Evolutionary conservation across 2,113 vertebrate genomes (phyloP).

Genomic region (Gadus macrocephalus): DNA sequence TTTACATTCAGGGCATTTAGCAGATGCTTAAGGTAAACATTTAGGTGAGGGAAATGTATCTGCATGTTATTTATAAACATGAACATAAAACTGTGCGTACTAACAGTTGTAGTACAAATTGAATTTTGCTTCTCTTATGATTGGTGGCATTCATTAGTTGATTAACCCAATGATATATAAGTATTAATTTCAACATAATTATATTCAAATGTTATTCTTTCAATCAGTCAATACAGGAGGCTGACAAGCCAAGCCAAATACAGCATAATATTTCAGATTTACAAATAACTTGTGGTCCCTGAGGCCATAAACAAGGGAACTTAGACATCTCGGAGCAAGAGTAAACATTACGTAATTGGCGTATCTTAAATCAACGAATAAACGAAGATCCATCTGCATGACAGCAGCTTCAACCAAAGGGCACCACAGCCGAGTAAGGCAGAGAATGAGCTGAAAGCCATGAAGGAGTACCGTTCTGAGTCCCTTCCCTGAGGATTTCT

Average conservation of each 20-base stretch:
- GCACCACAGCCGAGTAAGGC: slow-evolving; percentile 50
- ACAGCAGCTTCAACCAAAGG: slow-evolving; percentile 44
- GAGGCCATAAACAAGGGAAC: slow-evolving; percentile 57
- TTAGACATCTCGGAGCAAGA: slow-evolving; percentile 42
- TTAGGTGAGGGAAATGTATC: too few relatives aligned
- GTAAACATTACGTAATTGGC: slow-evolving; percentile 40
- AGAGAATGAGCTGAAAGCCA: slow-evolving; percentile 55
- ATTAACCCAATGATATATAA: too few relatives aligned
- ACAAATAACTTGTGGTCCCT: slow-evolving; percentile 42
- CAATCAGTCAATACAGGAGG: too few relatives aligned
- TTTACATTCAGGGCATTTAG: too few relatives aligned
- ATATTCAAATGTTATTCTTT: too few relatives aligned
- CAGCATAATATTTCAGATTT: slow-evolving; percentile 21
- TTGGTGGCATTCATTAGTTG: too few relatives aligned
- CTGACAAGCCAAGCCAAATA: slow-evolving; percentile 2
- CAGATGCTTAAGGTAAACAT: too few relatives aligned
- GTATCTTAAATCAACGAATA: slow-evolving; percentile 20
- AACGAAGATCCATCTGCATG: background rate
- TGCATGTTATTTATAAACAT: too few relatives aligned
- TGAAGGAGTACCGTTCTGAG: slow-evolving; percentile 57
- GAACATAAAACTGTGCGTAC: too few relatives aligned
- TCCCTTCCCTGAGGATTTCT: slow-evolving; percentile 44
- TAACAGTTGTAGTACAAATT: too few relatives aligned
- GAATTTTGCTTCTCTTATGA: too few relatives aligned
- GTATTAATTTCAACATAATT: too few relatives aligned